Evolutionary conservation across 2,113 vertebrate species (phyloP).

Genomic region (Erythrolamprus reginae): DNA sequence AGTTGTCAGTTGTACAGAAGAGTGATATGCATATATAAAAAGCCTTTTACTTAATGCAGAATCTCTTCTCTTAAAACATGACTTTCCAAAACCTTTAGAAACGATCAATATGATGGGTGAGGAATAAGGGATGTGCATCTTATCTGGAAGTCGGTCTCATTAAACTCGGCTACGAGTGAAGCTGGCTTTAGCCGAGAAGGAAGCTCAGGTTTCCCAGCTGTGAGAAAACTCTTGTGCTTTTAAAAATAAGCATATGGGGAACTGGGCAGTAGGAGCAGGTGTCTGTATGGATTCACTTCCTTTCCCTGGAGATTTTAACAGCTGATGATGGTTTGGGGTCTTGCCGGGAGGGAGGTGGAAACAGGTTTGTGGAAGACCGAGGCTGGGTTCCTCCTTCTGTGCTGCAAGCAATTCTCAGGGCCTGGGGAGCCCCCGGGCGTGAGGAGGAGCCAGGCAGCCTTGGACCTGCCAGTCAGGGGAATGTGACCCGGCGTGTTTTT

Average conservation of each 20-base stretch:
- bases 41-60: neutral
- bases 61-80: neutral
- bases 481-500: neutral
- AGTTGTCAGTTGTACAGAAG: neutral
- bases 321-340: neutral
- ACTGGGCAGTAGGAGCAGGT: neutral
- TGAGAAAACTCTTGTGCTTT: neutral
- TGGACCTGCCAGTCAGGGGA: neutral
- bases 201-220: neutral
- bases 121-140: neutral
- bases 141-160: neutral
- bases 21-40: neutral
- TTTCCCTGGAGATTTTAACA: neutral
- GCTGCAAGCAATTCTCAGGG: neutral
- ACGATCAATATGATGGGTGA: neutral
- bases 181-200: neutral
- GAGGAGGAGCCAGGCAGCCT: neutral
- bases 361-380: neutral
- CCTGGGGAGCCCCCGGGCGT: no score
- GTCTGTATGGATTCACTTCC: neutral
- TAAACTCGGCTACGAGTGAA: neutral
- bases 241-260: neutral
- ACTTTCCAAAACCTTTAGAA: neutral
- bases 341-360: neutral
- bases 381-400: neutral